phyloP scores from a whole-genome alignment of 1,140 invertebrate species.

The Drosophila pruinosa region DNA sequence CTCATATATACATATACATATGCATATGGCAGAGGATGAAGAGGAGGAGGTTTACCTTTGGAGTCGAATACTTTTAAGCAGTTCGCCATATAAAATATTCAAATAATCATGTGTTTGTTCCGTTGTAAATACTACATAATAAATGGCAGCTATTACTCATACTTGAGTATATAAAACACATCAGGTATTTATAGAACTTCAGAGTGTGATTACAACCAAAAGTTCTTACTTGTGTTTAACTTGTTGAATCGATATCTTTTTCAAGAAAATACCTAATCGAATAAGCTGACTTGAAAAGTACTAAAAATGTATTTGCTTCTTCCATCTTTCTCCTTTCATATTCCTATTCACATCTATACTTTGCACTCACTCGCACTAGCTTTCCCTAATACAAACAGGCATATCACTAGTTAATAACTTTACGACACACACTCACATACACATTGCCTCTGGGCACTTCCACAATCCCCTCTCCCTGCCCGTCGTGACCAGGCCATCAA shows the following conservation, averaged over 20 bases:
- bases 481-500: conserved; percentile 25
- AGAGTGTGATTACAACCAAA: background rate
- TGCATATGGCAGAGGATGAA: background rate
- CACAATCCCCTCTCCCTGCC: conserved; percentile 22
- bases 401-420: conserved; percentile 64
- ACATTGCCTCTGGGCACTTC: conserved; percentile 28
- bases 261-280: too few species aligned
- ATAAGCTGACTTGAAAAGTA: too few species aligned
- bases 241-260: too few species aligned
- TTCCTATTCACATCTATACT: background rate
- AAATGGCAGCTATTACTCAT: background rate
- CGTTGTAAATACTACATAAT: background rate
- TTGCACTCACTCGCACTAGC: background rate
- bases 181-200: background rate
- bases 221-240: too few species aligned
- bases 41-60: background rate
- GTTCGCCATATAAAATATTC: conserved; percentile 1
- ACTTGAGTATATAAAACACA: background rate
- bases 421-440: conserved; percentile 47
- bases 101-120: background rate
- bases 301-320: too few species aligned
- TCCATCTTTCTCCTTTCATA: too few species aligned
- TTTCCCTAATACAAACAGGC: conserved; percentile 32
- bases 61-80: conserved; percentile 1
- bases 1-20: background rate